Base-by-base conservation (phyloP, 2,888 invertebrate species). In the Parnassius orleans region DNA sequence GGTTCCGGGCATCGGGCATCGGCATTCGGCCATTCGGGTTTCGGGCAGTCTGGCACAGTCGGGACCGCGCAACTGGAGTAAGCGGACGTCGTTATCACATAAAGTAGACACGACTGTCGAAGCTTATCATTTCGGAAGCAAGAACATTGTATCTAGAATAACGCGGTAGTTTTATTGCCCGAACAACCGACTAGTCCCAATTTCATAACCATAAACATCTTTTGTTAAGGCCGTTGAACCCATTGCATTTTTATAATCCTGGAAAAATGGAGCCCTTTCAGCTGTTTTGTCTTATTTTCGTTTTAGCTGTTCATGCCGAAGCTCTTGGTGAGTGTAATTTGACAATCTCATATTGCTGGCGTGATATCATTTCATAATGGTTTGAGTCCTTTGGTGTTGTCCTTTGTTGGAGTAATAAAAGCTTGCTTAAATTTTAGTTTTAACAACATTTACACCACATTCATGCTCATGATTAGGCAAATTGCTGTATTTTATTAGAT, bases 121-220 rank as follows among this genome's bases (percentile, higher is more conserved):
- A 53, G 48, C 74, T 87, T 88, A 87, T 87, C 86, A 79, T 62
- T 67, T 77, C 79, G 84, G 85, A 83, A 82, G 78, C 74, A 74
- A 71, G 71, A 66, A 71, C 14, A 48, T 48, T n/a, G 69, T 81
- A 84, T 80, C 79, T 81, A 74, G 83, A 14, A 15, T 54, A 62
- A 54, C 14, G 42, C 14, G 43, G 15, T 12, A 54, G 14, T 51
- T 47, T 51, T 12, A 10, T 43, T 33, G 33, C 33, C 7, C 33
- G 12, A 41, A 9, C 43, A 19, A 53, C 15, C 43, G 53, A 14
- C 53, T 3, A 12, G 33, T 41, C n/a, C 33, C 10, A 53, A 3
- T 41, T 53, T 19, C n/a, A 53, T 24, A 53, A n/a, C 53, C 12
- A 41, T 41, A 53, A 7, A 19, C 11, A 48, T 48, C 48, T 9